phyloP scores from a whole-genome alignment of 1,140 invertebrate genomes.

The Papilio helenus region DNA sequence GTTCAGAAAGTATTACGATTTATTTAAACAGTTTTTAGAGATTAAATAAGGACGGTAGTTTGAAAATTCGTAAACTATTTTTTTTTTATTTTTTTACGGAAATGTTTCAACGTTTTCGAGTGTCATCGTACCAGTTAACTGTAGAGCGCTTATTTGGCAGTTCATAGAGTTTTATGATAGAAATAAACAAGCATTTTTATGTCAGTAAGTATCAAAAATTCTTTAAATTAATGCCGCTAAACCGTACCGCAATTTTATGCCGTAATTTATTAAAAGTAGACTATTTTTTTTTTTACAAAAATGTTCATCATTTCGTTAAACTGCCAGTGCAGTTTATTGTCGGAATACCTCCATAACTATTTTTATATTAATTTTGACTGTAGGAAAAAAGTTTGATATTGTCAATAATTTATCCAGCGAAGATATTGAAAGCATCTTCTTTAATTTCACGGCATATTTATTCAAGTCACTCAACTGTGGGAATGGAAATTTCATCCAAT shows the following conservation, averaged over 20 bases:
- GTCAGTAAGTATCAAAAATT: neutral
- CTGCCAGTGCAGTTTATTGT: too few relatives aligned
- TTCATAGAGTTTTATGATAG: neutral
- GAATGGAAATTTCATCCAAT: conserved; percentile 10
- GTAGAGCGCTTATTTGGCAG: neutral
- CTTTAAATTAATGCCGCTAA: neutral
- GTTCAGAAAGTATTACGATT: neutral
- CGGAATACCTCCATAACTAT: too few relatives aligned
- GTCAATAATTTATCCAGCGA: neutral
- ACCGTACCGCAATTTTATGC: neutral
- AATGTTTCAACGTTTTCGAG: neutral
- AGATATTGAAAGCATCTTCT: neutral
- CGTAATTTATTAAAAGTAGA: too few relatives aligned
- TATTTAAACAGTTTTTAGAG: neutral
- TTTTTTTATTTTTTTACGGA: neutral
- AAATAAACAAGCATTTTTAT: neutral
- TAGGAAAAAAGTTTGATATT: neutral
- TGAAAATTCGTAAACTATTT: neutral
- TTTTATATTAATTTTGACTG: neutral
- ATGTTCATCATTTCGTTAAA: too few relatives aligned
- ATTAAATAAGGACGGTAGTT: neutral
- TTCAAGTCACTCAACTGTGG: conserved; percentile 1
- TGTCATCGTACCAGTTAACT: neutral
- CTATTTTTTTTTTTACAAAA: too few relatives aligned
- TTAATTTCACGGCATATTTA: conserved; percentile 12